Conservation (phyloP, 2,888 invertebrate species). For the Oegoconia quadripuncta region DNA sequence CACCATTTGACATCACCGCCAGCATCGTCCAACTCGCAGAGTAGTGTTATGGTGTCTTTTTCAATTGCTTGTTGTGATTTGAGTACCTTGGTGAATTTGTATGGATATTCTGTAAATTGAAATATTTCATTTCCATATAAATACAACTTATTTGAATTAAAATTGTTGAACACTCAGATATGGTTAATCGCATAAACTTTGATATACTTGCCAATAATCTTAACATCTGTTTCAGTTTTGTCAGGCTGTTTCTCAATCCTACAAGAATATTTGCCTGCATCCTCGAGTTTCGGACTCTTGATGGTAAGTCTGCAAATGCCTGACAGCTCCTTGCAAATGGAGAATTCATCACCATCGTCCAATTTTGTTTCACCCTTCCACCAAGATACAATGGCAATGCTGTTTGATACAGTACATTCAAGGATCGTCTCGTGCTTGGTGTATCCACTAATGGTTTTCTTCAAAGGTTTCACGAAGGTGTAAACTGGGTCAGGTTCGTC, state of each 20-base stretch:
- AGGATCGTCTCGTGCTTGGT: slow-evolving; percentile 93
- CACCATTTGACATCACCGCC: slow-evolving; percentile 96
- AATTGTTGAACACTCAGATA: no score
- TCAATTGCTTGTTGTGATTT: slow-evolving; percentile 96
- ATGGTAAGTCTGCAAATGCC: slow-evolving; percentile 94
- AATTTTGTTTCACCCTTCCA: slow-evolving; percentile 89
- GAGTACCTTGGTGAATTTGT: slow-evolving; percentile 95
- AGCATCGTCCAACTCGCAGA: slow-evolving; percentile 98
- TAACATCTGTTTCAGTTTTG: slow-evolving; percentile 88
- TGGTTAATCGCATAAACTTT: no score
- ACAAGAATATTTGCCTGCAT: slow-evolving; percentile 93
- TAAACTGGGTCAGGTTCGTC: slow-evolving; percentile 98
- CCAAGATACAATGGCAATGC: slow-evolving; percentile 97
- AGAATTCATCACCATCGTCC: slow-evolving; percentile 89
- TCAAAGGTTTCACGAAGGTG: slow-evolving; percentile 93
- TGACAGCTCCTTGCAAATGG: slow-evolving; percentile 94
- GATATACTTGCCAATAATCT: slow-evolving; percentile 85
- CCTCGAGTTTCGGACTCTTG: slow-evolving; percentile 88
- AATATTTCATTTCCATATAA: no score
- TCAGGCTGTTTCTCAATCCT: slow-evolving; percentile 93
- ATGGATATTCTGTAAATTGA: slow-evolving; percentile 89
- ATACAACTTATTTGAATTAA: no score
- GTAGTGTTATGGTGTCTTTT: slow-evolving; percentile 94
- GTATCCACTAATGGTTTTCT: slow-evolving; percentile 93
- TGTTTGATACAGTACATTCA: slow-evolving; percentile 96